A percentile compares a stretch with the other conserved stretches of the same genome.
These are phyloP conservation scores for Zosterops borbonicus DNA, from an alignment of 2,113 vertebrate species.

Conservation along the genomic window DNA sequence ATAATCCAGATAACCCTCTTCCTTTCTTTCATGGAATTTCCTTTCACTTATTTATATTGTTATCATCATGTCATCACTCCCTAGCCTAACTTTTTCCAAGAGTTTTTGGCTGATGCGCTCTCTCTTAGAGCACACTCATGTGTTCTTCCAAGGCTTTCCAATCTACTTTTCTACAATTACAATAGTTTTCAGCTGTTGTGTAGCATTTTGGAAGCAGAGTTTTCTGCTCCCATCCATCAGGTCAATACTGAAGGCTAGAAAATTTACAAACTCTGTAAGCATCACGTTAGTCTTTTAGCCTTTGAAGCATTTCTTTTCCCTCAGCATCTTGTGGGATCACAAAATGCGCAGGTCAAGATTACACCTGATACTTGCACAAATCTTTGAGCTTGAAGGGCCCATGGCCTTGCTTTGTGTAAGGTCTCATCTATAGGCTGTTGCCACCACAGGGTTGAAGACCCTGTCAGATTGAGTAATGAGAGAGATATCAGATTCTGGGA, in stretches of 20 bases:
- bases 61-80: conserved; percentile 35
- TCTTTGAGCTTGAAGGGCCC: neutral
- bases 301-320: neutral
- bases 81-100: conserved; percentile 13
- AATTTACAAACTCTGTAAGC: neutral
- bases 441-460: neutral
- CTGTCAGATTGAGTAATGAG: accelerated
- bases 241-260: neutral
- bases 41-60: conserved; percentile 56
- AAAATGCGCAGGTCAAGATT: neutral
- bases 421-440: neutral
- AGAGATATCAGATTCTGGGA: neutral
- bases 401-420: neutral
- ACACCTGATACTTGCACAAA: neutral
- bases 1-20: conserved; percentile 58
- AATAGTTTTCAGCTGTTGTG: neutral
- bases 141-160: neutral
- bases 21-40: conserved; percentile 62
- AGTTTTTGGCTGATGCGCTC: neutral
- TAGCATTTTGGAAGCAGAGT: neutral
- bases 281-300: neutral
- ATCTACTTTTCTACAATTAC: neutral
- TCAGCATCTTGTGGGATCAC: neutral
- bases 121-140: neutral
- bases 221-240: neutral